A percentile compares a stretch with the other conserved stretches of the same genome.
phyloP scores from a whole-genome alignment of 2,888 invertebrate genomes.

The Ophraella communa region DNA sequence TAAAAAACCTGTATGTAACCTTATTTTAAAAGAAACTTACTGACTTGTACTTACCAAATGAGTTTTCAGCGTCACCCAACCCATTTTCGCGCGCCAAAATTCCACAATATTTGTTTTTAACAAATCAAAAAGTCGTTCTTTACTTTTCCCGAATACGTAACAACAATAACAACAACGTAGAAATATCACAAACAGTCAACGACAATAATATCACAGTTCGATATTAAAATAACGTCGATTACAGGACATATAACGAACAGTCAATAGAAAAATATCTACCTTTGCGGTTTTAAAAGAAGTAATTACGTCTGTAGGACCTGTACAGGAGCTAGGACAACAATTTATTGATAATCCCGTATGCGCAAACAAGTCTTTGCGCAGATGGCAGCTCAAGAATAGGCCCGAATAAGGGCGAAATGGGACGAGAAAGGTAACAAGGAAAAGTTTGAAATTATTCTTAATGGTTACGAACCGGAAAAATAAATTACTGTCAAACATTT shows the following conservation, averaged over 20 bases:
- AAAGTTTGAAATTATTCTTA: constrained; percentile 6
- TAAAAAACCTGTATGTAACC: neutral
- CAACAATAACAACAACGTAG: constrained; percentile 11
- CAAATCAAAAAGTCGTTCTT: constrained; percentile 16
- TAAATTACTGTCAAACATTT: neutral
- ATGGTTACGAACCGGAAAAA: constrained; percentile 8
- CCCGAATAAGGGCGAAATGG: constrained; percentile 19
- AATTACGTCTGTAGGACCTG: constrained; percentile 29
- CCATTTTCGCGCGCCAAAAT: constrained; percentile 55
- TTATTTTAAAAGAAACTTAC: no score
- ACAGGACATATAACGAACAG: constrained; percentile 4
- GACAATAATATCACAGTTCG: constrained; percentile 36
- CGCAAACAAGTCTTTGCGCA: constrained; percentile 40
- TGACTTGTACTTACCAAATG: constrained; percentile 64
- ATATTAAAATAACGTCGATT: constrained; percentile 5
- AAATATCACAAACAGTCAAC: constrained; percentile 33
- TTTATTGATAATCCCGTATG: constrained; percentile 52
- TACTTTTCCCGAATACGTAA: neutral
- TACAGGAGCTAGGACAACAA: constrained; percentile 50
- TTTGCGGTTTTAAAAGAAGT: constrained; percentile 7
- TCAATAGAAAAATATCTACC: constrained; percentile 1
- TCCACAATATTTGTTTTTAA: constrained; percentile 3
- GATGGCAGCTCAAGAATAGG: neutral
- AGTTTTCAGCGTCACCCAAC: constrained; percentile 65
- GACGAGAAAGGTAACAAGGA: constrained; percentile 22